These are phyloP conservation scores for Enteromius argenteus DNA, from an alignment of 2,797 vertebrate species.

Conservation along the genomic window DNA sequence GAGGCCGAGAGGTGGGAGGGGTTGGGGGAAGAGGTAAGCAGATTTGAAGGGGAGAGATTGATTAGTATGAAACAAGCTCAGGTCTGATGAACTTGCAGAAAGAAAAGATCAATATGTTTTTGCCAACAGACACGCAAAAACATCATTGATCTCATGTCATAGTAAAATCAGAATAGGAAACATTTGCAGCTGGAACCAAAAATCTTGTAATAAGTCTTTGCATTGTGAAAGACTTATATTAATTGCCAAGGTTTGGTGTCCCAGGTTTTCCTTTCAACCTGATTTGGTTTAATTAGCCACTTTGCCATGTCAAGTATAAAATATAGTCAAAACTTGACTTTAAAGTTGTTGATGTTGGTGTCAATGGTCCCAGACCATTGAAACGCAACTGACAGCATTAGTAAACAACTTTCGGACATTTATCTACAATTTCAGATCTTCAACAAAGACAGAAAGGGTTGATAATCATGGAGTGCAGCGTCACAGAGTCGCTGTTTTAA, in stretches of 20 bases:
- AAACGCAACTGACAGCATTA: conserved; percentile 56
- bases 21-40: conserved; percentile 77
- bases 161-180: conserved; percentile 66
- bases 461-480: conserved; percentile 63
- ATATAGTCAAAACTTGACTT: conserved; percentile 61
- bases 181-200: conserved; percentile 64
- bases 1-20: conserved; percentile 72
- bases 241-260: conserved; percentile 61
- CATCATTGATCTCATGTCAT: conserved; percentile 68
- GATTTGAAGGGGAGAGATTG: conserved; percentile 77
- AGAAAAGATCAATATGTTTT: conserved; percentile 71
- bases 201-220: conserved; percentile 69
- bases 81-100: conserved; percentile 67
- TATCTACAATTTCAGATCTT: conserved; percentile 56
- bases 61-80: conserved; percentile 78
- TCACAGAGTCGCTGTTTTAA: conserved; percentile 66
- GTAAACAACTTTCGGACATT: conserved; percentile 56
- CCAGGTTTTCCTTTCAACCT: conserved; percentile 70
- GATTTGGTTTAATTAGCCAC: conserved; percentile 57
- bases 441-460: conserved; percentile 62
- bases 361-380: conserved; percentile 23
- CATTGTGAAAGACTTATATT: conserved; percentile 64
- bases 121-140: conserved; percentile 58
- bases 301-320: conserved; percentile 64
- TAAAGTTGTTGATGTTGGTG: conserved; percentile 38